These are phyloP conservation scores for Cottus gobio DNA, from an alignment of 2,113 vertebrate species.

Conservation along the genomic window DNA sequence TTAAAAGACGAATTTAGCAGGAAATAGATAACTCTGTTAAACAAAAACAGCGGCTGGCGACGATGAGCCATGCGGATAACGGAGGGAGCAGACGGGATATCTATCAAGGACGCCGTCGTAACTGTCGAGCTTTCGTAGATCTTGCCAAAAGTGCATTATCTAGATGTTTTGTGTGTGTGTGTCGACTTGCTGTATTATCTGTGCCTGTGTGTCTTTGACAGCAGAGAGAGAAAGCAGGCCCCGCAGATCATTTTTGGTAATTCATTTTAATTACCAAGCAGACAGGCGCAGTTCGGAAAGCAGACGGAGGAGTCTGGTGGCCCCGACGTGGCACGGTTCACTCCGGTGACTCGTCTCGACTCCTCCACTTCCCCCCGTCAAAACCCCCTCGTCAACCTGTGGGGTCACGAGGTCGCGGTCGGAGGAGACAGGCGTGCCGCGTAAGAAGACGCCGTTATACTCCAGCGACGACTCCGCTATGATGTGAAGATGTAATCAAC, in stretches of 20 bases:
- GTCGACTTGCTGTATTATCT: slow-evolving; percentile 3
- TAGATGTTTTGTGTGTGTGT: slow-evolving; percentile 10
- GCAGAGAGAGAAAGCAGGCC: slow-evolving; percentile 35
- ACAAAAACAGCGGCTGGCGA: slow-evolving; percentile 23
- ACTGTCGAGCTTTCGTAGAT: slow-evolving; percentile 18
- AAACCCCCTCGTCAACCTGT: slow-evolving; percentile 27
- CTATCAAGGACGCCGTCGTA: slow-evolving; percentile 11
- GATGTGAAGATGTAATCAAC: slow-evolving; percentile 71
- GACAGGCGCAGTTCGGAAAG: slow-evolving; percentile 59
- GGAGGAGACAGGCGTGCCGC: slow-evolving; percentile 59
- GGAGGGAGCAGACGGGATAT: background rate
- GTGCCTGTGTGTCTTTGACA: background rate
- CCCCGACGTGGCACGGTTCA: slow-evolving; percentile 29
- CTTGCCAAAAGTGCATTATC: slow-evolving; percentile 5
- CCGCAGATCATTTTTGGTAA: slow-evolving; percentile 55
- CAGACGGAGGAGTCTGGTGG: slow-evolving; percentile 66
- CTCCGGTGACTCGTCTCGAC: slow-evolving; percentile 40
- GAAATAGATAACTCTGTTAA: slow-evolving; percentile 60
- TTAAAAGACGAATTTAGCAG: slow-evolving; percentile 67
- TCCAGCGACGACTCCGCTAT: slow-evolving; percentile 27
- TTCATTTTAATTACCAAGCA: slow-evolving; percentile 73
- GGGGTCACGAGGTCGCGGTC: slow-evolving; percentile 49
- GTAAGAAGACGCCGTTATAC: slow-evolving; percentile 26
- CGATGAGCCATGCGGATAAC: slow-evolving; percentile 21
- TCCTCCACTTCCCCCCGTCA: slow-evolving; percentile 51